A percentile compares a stretch with the other conserved stretches of the same genome.
Evolutionary conservation across 1,140 invertebrate genomes (phyloP).

Genomic region (Drosophila rufa): DNA sequence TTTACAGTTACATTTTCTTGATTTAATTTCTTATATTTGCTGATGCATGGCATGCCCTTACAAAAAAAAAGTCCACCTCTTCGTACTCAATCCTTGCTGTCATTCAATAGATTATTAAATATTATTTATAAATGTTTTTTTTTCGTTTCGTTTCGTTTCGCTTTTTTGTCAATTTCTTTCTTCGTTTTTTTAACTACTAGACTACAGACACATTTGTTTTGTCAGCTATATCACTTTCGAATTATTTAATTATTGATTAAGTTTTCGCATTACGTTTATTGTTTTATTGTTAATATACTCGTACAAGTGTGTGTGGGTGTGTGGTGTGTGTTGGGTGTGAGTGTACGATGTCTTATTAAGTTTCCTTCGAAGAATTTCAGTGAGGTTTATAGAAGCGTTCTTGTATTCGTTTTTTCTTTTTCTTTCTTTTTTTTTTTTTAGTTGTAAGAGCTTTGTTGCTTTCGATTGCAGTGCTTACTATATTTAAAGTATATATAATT

Average conservation of each 20-base stretch:
- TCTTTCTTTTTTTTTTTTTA: conserved; percentile 13
- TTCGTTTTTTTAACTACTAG: conserved; percentile 66
- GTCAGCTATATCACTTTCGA: conserved; percentile 82
- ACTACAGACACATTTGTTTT: conserved; percentile 81
- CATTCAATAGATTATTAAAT: conserved; percentile 29
- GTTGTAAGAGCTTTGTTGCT: conserved; percentile 25
- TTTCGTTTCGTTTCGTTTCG: conserved; percentile 16
- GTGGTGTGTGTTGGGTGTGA: conserved; percentile 11
- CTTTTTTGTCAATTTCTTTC: conserved; percentile 38
- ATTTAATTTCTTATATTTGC: conserved; percentile 32
- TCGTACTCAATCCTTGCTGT: conserved; percentile 11
- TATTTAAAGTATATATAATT: conserved; percentile 52
- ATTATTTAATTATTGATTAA: conserved; percentile 82
- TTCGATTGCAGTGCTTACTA: conserved; percentile 69
- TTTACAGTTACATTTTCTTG: conserved; percentile 62
- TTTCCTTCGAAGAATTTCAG: conserved; percentile 82
- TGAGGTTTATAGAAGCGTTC: conserved; percentile 83
- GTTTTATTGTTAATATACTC: conserved; percentile 50
- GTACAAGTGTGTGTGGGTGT: conserved; percentile 44
- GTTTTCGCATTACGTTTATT: conserved; percentile 47
- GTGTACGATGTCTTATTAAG: conserved; percentile 25
- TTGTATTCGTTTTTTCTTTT: conserved; percentile 28
- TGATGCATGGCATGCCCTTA: conserved; percentile 14
- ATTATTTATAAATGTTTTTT: conserved; percentile 43
- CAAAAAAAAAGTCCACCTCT: conserved; percentile 29